A percentile compares a stretch with the other conserved stretches of the same genome.
Conservation (phyloP, 2,797 vertebrate genomes). For the Chrysocyon brachyurus region DNA sequence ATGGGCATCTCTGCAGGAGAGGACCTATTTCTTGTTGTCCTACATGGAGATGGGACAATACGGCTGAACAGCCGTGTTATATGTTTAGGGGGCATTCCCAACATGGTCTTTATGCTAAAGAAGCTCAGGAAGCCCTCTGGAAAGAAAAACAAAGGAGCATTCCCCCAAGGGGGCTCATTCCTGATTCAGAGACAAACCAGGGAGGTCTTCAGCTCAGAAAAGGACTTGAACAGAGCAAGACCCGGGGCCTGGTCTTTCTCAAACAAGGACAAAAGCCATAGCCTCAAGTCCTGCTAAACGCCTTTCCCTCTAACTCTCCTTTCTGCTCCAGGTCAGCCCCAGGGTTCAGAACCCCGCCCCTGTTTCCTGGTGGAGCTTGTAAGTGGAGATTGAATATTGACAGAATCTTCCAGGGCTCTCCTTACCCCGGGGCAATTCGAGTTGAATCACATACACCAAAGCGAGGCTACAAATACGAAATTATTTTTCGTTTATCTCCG, state of each 20-base stretch:
- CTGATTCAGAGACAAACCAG: conserved; percentile 6
- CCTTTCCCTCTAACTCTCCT: background rate
- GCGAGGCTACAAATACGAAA: background rate
- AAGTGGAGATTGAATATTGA: background rate
- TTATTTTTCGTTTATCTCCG: conserved; percentile 47
- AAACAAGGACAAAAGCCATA: background rate
- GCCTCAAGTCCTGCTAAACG: background rate
- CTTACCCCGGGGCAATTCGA: background rate
- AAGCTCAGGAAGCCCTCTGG: conserved; percentile 49
- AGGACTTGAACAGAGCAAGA: background rate
- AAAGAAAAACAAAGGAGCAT: background rate
- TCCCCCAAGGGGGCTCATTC: background rate
- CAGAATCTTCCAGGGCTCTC: background rate
- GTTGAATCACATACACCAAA: background rate
- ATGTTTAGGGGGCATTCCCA: conserved; percentile 42
- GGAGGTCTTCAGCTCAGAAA: background rate
- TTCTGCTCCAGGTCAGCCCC: background rate
- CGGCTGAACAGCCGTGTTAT: background rate
- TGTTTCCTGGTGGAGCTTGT: background rate
- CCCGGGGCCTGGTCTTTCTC: background rate
- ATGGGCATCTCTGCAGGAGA: conserved; percentile 31
- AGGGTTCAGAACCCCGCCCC: background rate
- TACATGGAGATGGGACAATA: background rate
- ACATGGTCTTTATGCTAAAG: conserved; percentile 14
- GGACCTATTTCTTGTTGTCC: background rate